phyloP scores from a whole-genome alignment of 2,797 vertebrate species.

The Iguana delicatissima region DNA sequence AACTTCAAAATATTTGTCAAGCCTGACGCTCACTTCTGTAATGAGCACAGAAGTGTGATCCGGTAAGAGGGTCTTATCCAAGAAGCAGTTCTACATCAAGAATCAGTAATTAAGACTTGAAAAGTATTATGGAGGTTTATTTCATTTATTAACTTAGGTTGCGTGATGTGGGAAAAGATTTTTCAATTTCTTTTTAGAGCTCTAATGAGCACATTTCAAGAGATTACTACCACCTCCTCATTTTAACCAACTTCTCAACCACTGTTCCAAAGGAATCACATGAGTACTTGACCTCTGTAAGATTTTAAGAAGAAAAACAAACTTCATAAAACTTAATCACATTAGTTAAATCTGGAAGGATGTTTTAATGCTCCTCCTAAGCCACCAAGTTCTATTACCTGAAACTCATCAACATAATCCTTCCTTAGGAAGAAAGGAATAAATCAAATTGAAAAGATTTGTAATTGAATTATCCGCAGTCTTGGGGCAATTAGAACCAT shows the following conservation, averaged over 20 bases:
- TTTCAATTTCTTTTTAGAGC: conserved; percentile 69
- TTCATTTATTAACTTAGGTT: conserved; percentile 67
- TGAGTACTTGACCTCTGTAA: conserved; percentile 88
- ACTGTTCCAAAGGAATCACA: conserved; percentile 76
- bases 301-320: conserved; percentile 91
- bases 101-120: conserved; percentile 61
- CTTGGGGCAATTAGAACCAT: conserved; percentile 86
- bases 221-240: conserved; percentile 76
- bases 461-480: conserved; percentile 87
- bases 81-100: conserved; percentile 48
- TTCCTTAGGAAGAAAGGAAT: conserved; percentile 81
- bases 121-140: conserved; percentile 58
- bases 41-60: conserved; percentile 33
- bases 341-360: conserved; percentile 89
- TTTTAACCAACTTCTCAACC: conserved; percentile 71
- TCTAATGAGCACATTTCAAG: conserved; percentile 77
- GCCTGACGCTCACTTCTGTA: conserved; percentile 31
- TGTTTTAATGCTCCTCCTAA: conserved; percentile 87
- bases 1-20: conserved; percentile 62
- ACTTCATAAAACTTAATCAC: conserved; percentile 94
- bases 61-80: conserved; percentile 44
- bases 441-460: conserved; percentile 85
- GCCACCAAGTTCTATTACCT: conserved; percentile 87
- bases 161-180: conserved; percentile 70
- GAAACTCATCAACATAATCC: conserved; percentile 88